Evolutionary conservation across 2,797 vertebrate genomes (phyloP).

Genomic region (Pteropus rufus): DNA sequence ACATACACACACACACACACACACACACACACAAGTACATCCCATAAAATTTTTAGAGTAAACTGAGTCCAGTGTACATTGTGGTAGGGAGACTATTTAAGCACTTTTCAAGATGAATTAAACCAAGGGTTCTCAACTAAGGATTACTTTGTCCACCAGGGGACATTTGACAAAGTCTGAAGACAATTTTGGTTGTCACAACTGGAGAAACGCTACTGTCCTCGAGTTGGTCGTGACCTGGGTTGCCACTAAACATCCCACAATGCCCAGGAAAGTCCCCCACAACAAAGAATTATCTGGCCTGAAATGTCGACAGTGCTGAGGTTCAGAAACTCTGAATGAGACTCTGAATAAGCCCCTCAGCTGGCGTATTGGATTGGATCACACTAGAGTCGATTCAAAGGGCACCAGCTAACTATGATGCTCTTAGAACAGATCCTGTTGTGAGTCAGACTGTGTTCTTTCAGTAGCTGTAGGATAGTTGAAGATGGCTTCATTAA

Average conservation of each 20-base stretch:
- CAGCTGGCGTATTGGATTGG: neutral
- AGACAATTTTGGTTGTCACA: neutral
- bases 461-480: accelerated
- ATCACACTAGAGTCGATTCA: neutral
- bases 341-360: neutral
- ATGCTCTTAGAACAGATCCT: neutral
- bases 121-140: neutral
- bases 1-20: too few relatives aligned
- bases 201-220: too few relatives aligned
- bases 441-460: neutral
- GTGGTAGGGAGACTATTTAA: neutral
- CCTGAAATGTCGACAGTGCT: neutral
- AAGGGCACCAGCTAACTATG: neutral
- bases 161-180: neutral
- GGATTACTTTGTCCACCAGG: neutral
- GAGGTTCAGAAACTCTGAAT: neutral
- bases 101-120: neutral
- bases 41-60: neutral
- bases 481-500: neutral
- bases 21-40: accelerated
- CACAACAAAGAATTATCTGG: neutral
- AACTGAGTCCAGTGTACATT: neutral
- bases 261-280: too few relatives aligned
- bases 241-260: neutral
- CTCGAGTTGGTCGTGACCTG: neutral